These are phyloP conservation scores for Microctonus aethiopoides DNA, from an alignment of 2,888 invertebrate genomes.

Conservation along the genomic window DNA sequence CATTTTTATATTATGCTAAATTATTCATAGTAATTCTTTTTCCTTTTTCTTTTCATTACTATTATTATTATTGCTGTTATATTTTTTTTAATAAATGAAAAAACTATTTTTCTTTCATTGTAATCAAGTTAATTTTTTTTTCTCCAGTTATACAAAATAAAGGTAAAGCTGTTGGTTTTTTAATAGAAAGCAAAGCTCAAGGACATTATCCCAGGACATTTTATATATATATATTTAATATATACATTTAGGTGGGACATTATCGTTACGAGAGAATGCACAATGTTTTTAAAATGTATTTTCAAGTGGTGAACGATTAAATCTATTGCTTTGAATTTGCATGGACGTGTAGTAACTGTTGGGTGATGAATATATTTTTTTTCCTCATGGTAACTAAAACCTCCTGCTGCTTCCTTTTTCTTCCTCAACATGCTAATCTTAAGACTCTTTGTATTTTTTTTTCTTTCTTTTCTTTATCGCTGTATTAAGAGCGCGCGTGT, in stretches of 20 bases:
- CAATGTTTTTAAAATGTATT: neutral
- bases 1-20: neutral
- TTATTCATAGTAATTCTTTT: neutral
- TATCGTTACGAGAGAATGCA: neutral
- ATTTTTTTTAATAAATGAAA: no score
- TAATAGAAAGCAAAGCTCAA: neutral
- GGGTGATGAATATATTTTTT: neutral
- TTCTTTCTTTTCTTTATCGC: neutral
- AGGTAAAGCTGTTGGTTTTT: neutral
- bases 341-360: no score
- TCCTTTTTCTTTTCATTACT: neutral
- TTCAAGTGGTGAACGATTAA: constrained; percentile 7
- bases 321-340: neutral
- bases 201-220: neutral
- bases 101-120: no score
- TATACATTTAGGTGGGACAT: neutral
- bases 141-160: no score
- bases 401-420: neutral
- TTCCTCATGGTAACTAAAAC: neutral
- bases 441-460: neutral
- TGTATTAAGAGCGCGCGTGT: constrained; percentile 27
- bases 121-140: no score
- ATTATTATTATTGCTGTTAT: no score
- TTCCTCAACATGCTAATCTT: neutral
- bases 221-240: neutral